phyloP scores from a whole-genome alignment of 2,113 vertebrate genomes.

The Loxodonta africana region DNA sequence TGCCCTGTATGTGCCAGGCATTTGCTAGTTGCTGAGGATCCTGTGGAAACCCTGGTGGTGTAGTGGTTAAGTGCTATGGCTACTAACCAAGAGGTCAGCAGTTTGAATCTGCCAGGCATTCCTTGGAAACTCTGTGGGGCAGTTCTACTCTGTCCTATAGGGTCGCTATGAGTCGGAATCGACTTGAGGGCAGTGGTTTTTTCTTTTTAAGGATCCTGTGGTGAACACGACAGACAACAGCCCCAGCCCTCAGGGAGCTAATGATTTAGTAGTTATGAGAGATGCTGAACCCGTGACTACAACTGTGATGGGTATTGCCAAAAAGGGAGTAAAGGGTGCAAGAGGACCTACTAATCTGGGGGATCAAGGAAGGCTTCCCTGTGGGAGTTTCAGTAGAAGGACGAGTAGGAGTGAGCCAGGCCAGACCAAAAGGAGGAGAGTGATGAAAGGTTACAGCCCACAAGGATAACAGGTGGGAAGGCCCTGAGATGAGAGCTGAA shows the following conservation, averaged over 20 bases:
- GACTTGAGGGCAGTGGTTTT: no score
- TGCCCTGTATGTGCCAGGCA: background rate
- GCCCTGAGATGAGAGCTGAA: background rate
- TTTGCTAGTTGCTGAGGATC: slow-evolving; percentile 14
- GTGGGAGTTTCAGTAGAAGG: slow-evolving; percentile 21
- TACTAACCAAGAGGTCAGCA: no score
- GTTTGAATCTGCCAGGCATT: no score
- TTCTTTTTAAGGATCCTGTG: background rate
- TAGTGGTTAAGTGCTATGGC: no score
- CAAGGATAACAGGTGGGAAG: slow-evolving; percentile 2
- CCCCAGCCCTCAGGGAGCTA: background rate
- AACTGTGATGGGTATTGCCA: slow-evolving; percentile 6
- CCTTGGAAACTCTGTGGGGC: no score
- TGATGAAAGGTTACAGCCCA: no score
- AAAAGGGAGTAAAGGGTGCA: background rate
- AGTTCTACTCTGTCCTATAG: no score
- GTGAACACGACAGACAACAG: background rate
- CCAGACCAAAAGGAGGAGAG: background rate
- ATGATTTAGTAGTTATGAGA: slow-evolving; percentile 28
- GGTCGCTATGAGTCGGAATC: no score
- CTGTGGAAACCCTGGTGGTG: background rate
- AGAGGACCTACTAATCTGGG: background rate
- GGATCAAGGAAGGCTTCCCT: slow-evolving; percentile 19
- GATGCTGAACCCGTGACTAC: background rate
- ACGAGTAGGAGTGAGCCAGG: background rate